A percentile compares a stretch with the other conserved stretches of the same genome.
Evolutionary conservation across 2,888 invertebrate species (phyloP).

Genomic region (Hyposoter dolosus): DNA sequence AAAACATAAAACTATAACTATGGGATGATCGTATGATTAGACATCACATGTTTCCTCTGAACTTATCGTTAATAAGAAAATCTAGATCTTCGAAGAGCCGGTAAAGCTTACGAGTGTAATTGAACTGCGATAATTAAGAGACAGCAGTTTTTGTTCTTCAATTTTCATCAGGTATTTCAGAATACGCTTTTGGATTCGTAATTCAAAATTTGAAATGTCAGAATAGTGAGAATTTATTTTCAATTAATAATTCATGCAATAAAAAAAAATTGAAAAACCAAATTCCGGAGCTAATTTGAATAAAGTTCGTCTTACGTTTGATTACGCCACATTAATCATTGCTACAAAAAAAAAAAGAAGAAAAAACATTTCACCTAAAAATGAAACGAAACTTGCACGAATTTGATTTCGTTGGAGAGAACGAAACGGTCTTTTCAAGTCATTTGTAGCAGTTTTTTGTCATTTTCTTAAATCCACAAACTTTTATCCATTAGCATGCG

Average conservation of each 20-base stretch:
- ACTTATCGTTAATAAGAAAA: not conserved
- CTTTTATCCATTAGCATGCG: slow-evolving; percentile 61
- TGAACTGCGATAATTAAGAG: too few relatives aligned
- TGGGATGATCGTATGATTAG: not conserved
- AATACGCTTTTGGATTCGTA: not conserved
- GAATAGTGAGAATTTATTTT: not conserved
- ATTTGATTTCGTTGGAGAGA: slow-evolving; percentile 20
- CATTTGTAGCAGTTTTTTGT: slow-evolving; percentile 28
- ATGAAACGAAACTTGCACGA: slow-evolving; percentile 31
- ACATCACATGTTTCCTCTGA: not conserved
- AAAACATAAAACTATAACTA: not conserved
- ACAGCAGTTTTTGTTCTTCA: too few relatives aligned
- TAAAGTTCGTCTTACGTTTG: not conserved
- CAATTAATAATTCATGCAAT: too few relatives aligned
- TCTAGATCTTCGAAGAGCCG: not conserved
- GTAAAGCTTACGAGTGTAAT: too few relatives aligned
- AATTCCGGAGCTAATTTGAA: not conserved
- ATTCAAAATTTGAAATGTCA: not conserved
- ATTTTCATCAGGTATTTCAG: too few relatives aligned
- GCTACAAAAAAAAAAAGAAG: not conserved
- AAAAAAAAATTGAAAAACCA: not conserved
- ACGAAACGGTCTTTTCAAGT: slow-evolving; percentile 29
- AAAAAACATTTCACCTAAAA: slow-evolving; percentile 11
- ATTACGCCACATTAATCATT: not conserved
- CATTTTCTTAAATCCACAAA: slow-evolving; percentile 38